Base-by-base conservation (phyloP, 2,113 vertebrate species). In the Etheostoma spectabile region DNA sequence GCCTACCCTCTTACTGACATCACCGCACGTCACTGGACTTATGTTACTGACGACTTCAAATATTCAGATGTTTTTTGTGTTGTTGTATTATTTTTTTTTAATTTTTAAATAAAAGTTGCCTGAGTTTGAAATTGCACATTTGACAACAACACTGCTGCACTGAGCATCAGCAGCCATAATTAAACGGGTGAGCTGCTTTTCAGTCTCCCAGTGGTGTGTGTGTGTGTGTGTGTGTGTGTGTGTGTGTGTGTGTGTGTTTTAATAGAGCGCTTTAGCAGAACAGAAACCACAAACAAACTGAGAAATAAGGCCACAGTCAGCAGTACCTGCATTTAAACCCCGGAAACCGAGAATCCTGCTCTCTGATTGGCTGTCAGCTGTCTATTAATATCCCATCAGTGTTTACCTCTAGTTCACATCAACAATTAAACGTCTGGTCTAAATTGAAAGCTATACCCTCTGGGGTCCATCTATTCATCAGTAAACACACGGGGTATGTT, bases 101-200 rank as follows among this genome's bases (percentile, higher is more conserved):
- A 2, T 38, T 10, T 38, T 10, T 38, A 10, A 38, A 10, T 1
- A 18, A 19, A 45, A 10, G 19, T 24, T 70, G 33, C 52, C 35
- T 42, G 12, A 6, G 16, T 27, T 49, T 30, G 27, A 45, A 68
- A 35, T 22, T 55, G 67, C 51, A 24, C 4, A 8, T 38, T 53
- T 53, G 12, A 15, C 13, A 15, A 24, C 24, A 55, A 55, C 5
- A 57, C 10, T 45, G 68, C 35, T 7, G 52, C 35, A 33, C 15
- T 22, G 51, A 69, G 52, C 56, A 62, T 21, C 67, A 71, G 77
- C 57, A 33, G 59, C 49, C 59, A 63, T 22, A 72, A 72, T 57
- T 38, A 64, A 64, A 21, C 51, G 38, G 68, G 59, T 56, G 60
- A 72, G 59, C 59, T 21, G 59, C 74, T 57, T 57, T n/a, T 27